Base-by-base conservation (phyloP, 1,140 invertebrate species). In the Drosophila paulistorum region DNA sequence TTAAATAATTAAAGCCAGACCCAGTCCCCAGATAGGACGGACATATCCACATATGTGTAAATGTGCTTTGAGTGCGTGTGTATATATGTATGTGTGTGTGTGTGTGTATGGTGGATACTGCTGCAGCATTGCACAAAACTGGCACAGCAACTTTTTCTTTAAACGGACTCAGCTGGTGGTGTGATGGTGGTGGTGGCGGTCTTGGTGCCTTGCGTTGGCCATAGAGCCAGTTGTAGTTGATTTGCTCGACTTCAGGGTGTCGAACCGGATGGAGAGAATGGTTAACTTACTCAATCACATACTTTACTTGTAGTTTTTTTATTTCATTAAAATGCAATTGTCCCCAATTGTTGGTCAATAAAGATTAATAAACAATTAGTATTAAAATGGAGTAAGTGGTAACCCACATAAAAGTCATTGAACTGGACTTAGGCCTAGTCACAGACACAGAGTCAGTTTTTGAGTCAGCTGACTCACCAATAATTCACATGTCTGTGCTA, bases 91-190 rank as follows among this genome's bases (percentile, higher is more conserved):
- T 54, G 2, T 39, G n/a, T 35, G 68, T 59, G 41, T 39, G 67
- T 54, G 65, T 64, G 37, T 20, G 17, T 17, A 39, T 30, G 5
- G 6, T 7, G 0, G 5, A 6, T 30, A 48, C 65, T 66, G 65
- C 65, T 63, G 75, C 59, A 68, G 66, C 35, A 68, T 81, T 78
- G 79, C 61, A 78, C 65, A 79, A 81, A 89, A 90, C 84, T 89
- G 84, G 84, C 81, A 90, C 84, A 90, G 85, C 85, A 90, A 89
- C 84, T 89, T 89, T 89, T 89, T 89, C 85, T 89, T 83, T 78
- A 57, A 78, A 71, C 61, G 30, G 57, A 64, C 42, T 67, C 57
- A 20, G 45, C 45, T 51, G 42, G 65, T 37, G 7, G 9, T 54
- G 65, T 37, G 7, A 5, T 37, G 35, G 35, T 37, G 35, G 35